These are phyloP conservation scores for Amphipyra tragopoginis DNA, from an alignment of 2,888 invertebrate species.

Conservation along the genomic window DNA sequence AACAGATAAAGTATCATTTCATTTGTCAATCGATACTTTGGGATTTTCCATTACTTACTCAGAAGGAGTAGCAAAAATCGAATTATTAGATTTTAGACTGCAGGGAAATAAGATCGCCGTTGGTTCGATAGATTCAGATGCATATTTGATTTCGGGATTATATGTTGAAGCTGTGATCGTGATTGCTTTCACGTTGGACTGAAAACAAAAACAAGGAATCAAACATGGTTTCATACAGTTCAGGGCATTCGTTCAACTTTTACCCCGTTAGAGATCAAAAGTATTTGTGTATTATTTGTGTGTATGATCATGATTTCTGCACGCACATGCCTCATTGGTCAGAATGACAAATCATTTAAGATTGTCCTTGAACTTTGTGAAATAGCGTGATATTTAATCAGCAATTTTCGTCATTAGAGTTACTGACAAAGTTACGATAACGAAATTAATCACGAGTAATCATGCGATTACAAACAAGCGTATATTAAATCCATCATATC, in stretches of 20 bases:
- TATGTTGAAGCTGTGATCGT: neutral
- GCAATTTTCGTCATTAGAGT: constrained; percentile 12
- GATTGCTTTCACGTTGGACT: no score
- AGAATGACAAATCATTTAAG: constrained; percentile 6
- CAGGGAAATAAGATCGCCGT: neutral
- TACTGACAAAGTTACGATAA: constrained; percentile 13
- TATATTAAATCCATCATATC: no score
- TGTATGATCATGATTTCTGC: no score
- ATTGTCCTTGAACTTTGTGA: constrained; percentile 2
- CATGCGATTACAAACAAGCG: no score
- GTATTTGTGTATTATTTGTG: no score
- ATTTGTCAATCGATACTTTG: no score
- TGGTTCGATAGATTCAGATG: neutral
- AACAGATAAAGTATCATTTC: no score
- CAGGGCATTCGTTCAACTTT: no score
- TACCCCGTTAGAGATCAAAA: no score
- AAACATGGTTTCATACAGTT: no score
- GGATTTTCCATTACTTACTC: neutral
- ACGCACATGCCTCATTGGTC: no score
- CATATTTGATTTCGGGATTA: constrained; percentile 8
- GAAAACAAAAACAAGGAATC: no score
- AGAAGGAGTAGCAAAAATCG: neutral
- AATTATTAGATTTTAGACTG: neutral
- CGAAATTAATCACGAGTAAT: neutral
- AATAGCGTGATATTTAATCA: constrained; percentile 13